Conservation (phyloP, 2,888 invertebrate species). For the Tortrix viridana region DNA sequence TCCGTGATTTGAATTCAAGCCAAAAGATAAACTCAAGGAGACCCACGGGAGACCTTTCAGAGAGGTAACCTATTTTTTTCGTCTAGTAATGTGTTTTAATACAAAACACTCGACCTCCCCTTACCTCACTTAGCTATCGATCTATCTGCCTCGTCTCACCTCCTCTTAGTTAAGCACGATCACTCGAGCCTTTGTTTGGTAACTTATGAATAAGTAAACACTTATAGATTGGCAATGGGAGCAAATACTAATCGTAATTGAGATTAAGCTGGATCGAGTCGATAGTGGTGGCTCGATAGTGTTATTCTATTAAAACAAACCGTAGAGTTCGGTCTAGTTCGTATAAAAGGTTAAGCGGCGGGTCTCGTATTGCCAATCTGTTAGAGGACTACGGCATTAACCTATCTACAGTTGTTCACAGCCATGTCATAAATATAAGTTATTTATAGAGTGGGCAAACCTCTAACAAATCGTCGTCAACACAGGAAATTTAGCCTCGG, state of each 20-base stretch:
- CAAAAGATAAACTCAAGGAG: constrained; percentile 53
- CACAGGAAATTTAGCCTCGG: no score
- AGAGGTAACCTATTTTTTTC: constrained; percentile 37
- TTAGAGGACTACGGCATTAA: constrained; percentile 17
- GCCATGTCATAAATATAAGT: constrained; percentile 33
- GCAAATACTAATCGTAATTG: not conserved
- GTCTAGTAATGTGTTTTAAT: constrained; percentile 8
- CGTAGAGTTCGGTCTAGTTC: not conserved
- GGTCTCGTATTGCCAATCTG: constrained; percentile 9
- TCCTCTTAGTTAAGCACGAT: constrained; percentile 8
- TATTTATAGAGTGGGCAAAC: constrained; percentile 15
- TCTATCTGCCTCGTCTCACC: not conserved
- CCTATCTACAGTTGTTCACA: constrained; percentile 33
- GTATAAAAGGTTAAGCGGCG: not conserved
- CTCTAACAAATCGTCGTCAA: constrained; percentile 20
- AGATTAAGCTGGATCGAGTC: no score
- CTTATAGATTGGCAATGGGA: constrained; percentile 17
- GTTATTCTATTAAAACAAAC: not conserved
- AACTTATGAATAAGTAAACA: constrained; percentile 13
- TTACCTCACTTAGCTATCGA: constrained; percentile 5
- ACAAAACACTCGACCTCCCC: constrained; percentile 9
- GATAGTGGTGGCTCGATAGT: not conserved
- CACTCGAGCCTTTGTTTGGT: constrained; percentile 14
- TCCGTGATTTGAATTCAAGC: constrained; percentile 56
- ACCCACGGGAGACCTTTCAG: constrained; percentile 47